These are phyloP conservation scores for Entomyzon cyanotis DNA, from an alignment of 2,113 vertebrate species.

Conservation along the genomic window DNA sequence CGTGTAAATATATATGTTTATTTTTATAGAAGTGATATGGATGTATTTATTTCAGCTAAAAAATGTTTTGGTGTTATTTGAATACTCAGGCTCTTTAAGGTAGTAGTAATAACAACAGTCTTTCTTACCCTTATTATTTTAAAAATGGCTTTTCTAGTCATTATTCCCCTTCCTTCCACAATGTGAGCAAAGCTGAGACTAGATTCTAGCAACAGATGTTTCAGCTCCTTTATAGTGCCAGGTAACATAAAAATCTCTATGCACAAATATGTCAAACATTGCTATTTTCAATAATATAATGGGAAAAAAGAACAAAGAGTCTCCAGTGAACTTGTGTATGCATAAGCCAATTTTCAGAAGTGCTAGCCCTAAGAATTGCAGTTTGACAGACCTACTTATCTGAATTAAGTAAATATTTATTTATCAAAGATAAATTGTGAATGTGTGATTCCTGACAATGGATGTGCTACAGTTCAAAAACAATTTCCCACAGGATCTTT, in stretches of 20 bases:
- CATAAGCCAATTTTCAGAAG: background rate
- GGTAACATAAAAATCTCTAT: background rate
- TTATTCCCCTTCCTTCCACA: background rate
- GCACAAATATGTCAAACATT: constrained; percentile 10
- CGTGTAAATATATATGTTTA: background rate
- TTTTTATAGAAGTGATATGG: background rate
- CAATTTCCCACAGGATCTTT: background rate
- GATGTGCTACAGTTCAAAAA: background rate
- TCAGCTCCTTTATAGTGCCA: constrained; percentile 3
- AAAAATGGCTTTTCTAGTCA: background rate
- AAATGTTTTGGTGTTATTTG: background rate
- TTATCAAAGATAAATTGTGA: constrained; percentile 40
- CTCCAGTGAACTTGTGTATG: background rate
- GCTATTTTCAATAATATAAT: constrained; percentile 22
- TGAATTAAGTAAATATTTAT: constrained; percentile 41
- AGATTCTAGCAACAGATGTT: background rate
- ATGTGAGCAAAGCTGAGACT: background rate
- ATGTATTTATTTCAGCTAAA: background rate
- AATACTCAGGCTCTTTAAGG: background rate
- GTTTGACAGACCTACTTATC: background rate
- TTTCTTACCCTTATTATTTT: background rate
- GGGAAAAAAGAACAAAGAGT: background rate
- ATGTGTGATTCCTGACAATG: constrained; percentile 1
- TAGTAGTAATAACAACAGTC: background rate
- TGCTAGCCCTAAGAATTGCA: background rate